Conservation (phyloP, 2,888 invertebrate species). For the Eilema depressum region DNA sequence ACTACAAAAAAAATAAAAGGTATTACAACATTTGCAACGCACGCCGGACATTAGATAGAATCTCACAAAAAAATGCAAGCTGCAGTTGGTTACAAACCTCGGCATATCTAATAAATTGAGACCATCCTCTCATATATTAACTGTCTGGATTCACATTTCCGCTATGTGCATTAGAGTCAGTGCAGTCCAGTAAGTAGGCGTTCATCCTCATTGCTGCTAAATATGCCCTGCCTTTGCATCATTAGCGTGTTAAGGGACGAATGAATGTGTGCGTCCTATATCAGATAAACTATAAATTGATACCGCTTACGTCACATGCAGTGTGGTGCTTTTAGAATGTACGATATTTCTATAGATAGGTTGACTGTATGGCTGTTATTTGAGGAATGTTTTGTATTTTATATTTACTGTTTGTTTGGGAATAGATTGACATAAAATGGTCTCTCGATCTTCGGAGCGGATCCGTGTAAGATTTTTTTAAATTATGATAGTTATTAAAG, state of each 20-base stretch:
- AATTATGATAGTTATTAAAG: too few species aligned
- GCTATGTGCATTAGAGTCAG: slow-evolving; percentile 57
- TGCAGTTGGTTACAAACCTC: slow-evolving; percentile 11
- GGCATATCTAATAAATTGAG: slow-evolving; percentile 39
- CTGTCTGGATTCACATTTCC: slow-evolving; percentile 64
- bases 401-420: not conserved
- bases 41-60: not conserved
- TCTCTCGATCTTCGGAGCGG: not conserved
- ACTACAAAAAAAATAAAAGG: not conserved
- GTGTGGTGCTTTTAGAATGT: slow-evolving; percentile 7
- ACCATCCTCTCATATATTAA: slow-evolving; percentile 38
- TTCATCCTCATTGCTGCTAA: slow-evolving; percentile 76
- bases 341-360: not conserved
- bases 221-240: slow-evolving; percentile 44
- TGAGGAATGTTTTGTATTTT: not conserved
- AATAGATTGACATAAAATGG: not conserved
- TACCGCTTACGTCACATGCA: slow-evolving; percentile 13
- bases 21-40: not conserved
- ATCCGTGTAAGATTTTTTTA: too few species aligned
- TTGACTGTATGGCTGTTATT: not conserved
- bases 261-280: slow-evolving; percentile 30
- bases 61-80: not conserved
- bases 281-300: slow-evolving; percentile 21
- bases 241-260: slow-evolving; percentile 41
- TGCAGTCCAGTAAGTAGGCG: slow-evolving; percentile 61